A percentile compares a stretch with the other conserved stretches of the same genome.
These are phyloP conservation scores for Grallaria varia DNA, from an alignment of 2,113 vertebrate genomes.

Conservation along the genomic window DNA sequence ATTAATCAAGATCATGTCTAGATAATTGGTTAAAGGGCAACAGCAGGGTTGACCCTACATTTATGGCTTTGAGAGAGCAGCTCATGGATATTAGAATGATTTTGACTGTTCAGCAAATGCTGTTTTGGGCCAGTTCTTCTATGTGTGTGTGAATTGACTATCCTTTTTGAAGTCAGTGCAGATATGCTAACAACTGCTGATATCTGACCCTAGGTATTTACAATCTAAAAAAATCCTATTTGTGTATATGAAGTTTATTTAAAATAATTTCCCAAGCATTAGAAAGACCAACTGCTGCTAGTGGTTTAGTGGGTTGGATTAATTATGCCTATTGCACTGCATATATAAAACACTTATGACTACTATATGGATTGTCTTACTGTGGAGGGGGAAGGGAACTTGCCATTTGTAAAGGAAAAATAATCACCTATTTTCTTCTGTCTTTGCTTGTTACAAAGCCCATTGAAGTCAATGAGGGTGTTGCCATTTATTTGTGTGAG, in stretches of 20 bases:
- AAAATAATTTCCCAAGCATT: conserved; percentile 37
- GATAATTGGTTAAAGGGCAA: background rate
- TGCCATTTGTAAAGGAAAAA: background rate
- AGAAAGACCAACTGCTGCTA: conserved; percentile 8
- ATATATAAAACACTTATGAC: background rate
- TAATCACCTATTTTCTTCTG: conserved; percentile 25
- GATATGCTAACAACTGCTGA: background rate
- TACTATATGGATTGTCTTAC: conserved; percentile 5
- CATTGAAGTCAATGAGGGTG: background rate
- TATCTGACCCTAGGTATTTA: background rate
- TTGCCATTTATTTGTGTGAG: conserved; percentile 28
- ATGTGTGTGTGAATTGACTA: background rate
- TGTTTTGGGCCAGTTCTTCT: background rate
- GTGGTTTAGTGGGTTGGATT: background rate
- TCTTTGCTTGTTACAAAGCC: background rate
- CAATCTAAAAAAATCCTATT: background rate
- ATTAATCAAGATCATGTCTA: background rate
- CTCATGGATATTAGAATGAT: background rate
- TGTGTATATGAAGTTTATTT: background rate
- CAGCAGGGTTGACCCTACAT: background rate
- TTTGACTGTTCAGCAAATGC: background rate
- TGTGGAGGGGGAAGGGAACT: background rate
- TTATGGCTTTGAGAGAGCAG: background rate
- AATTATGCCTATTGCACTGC: conserved; percentile 14
- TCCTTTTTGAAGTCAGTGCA: background rate